Conservation (phyloP, 2,113 vertebrate genomes). For the Hystrix cristata region DNA sequence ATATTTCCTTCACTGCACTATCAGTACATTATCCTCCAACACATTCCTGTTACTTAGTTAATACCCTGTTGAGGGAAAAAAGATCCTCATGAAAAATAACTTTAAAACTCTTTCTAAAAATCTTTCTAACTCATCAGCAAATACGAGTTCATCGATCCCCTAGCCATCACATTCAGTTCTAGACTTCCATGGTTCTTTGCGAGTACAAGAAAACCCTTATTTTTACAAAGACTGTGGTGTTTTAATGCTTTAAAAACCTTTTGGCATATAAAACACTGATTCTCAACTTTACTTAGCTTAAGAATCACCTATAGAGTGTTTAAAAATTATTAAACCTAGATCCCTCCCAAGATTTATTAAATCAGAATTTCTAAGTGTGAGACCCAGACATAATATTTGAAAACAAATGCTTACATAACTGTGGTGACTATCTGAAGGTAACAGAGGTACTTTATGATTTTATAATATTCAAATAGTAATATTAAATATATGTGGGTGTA, state of each 20-base stretch:
- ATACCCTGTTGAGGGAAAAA: background rate
- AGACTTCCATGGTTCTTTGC: background rate
- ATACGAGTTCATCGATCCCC: background rate
- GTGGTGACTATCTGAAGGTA: background rate
- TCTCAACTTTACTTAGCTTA: conserved; percentile 10
- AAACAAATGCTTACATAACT: background rate
- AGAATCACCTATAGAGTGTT: background rate
- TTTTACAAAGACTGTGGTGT: background rate
- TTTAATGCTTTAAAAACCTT: background rate
- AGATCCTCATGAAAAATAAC: conserved; percentile 25
- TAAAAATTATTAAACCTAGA: background rate
- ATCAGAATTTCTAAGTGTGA: conserved; percentile 11
- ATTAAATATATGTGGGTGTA: background rate
- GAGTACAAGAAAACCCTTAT: background rate
- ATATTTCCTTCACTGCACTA: background rate
- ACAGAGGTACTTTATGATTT: background rate
- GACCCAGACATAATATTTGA: background rate
- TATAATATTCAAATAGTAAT: background rate
- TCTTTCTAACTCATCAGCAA: background rate
- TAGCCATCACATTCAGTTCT: background rate
- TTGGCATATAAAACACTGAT: background rate
- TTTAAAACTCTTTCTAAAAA: background rate
- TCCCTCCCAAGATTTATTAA: background rate
- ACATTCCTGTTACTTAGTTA: background rate
- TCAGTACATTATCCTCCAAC: background rate